Base-by-base conservation (phyloP, 2,113 vertebrate genomes). In the Podocnemis expansa region DNA sequence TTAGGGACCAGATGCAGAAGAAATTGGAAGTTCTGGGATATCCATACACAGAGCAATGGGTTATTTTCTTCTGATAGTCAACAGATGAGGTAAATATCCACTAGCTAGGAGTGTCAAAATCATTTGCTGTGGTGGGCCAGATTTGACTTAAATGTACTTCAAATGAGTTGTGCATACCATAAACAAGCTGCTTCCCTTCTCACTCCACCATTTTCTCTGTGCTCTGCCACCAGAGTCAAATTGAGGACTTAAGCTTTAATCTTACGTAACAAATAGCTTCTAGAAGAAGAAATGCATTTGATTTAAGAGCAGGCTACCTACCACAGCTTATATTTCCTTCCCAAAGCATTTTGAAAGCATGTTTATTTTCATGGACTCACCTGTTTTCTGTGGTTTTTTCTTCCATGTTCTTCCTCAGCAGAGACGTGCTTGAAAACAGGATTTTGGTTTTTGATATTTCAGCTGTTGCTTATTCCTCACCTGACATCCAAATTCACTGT, bases 321-420 rank as follows among this genome's bases (percentile, higher is more conserved):
- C 51, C 16, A 14, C 51, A 52, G 51, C 51, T 52, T 13, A 52
- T 52, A 52, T 52, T 52, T 52, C 21, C n/a, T 70, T 70, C 9
- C 19, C 19, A 70, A 34, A 9, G n/a, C 63, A 86, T 21, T 49
- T 78, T 80, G 86, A 47, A 47, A 78, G 67, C 0, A 0, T 75
- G 76, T n/a, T 58, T 45, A 91, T 78, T 63, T 84, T 1, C 0
- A 58, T 84, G 81, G 12, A 52, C 12, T 0, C 0, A 49, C 79
- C 81, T 94, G 81, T 85, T 45, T 13, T 51, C 58, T 41, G 47
- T 76, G 41, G 63, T 67, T 3, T 0, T 52, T 78, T 47, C 47
- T 80, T 84, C 51, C 63, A 45, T 54, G 2, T 47, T 73, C 80
- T 84, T 56, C 55, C 80, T 87, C 2, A 0, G 45, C 85, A 86